Percentiles rank a stretch among this genome's conserved stretches.
Conservation (phyloP, 2,888 invertebrate species). For the Lottia gigantea region DNA sequence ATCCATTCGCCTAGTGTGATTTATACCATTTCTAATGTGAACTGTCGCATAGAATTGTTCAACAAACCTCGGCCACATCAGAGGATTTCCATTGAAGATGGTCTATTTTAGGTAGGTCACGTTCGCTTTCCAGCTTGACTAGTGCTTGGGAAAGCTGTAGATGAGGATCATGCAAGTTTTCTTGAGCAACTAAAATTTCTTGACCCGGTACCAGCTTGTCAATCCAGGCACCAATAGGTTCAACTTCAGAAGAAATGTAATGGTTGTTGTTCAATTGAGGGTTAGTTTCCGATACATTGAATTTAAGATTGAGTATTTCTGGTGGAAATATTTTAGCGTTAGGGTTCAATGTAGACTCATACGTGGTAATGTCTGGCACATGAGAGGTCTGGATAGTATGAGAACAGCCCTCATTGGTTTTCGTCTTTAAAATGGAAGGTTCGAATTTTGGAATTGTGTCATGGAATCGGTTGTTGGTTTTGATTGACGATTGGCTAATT, state of each 20-base stretch:
- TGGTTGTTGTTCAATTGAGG: too few relatives aligned
- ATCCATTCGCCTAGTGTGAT: not conserved
- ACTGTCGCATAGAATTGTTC: not conserved
- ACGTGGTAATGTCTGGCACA: too few relatives aligned
- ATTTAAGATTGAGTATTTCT: too few relatives aligned
- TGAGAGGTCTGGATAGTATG: too few relatives aligned
- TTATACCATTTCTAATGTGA: not conserved
- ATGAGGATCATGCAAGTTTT: not conserved
- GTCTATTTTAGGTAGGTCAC: slow-evolving; percentile 9
- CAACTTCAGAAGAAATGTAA: not conserved
- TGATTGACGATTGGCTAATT: too few relatives aligned
- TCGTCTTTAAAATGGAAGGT: too few relatives aligned
- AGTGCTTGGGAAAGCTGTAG: not conserved
- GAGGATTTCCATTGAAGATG: not conserved
- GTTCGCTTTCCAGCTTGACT: slow-evolving; percentile 12
- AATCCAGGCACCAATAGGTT: slow-evolving; percentile 15
- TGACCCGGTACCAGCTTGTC: slow-evolving; percentile 6
- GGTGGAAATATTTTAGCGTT: too few relatives aligned
- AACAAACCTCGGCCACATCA: not conserved
- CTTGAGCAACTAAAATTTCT: not conserved
- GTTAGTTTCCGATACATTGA: too few relatives aligned
- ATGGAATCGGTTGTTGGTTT: too few relatives aligned
- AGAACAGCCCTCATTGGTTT: too few relatives aligned
- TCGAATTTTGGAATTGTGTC: too few relatives aligned
- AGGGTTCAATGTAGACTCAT: too few relatives aligned